Evolutionary conservation across 2,888 invertebrate species (phyloP).

Genomic region (Drosophila emarginata): DNA sequence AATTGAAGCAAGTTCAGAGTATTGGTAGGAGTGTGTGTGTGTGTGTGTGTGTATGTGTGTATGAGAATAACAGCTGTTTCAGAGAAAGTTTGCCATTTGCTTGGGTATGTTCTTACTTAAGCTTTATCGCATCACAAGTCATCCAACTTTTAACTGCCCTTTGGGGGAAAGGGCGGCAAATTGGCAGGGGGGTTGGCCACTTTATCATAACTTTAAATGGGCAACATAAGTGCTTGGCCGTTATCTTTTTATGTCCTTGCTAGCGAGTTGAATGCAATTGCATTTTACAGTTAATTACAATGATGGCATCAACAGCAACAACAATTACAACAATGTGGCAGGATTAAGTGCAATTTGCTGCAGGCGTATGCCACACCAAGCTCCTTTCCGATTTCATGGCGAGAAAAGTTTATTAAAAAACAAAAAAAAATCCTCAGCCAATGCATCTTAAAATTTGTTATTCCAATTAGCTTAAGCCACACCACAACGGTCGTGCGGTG

Average conservation of each 20-base stretch:
- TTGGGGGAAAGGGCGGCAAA: not conserved
- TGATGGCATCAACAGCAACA: conserved; percentile 12
- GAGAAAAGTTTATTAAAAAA: conserved; percentile 27
- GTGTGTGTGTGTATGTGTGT: not conserved
- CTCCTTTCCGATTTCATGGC: not conserved
- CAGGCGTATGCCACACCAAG: conserved; percentile 25
- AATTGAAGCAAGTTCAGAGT: conserved; percentile 59
- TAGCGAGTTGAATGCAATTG: conserved; percentile 40
- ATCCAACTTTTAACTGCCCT: conserved; percentile 18
- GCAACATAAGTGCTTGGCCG: conserved; percentile 35
- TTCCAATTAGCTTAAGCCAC: conserved; percentile 64
- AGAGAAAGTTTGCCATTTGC: not conserved
- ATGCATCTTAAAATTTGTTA: conserved; percentile 50
- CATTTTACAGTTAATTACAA: conserved; percentile 48
- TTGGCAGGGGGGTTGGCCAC: not conserved
- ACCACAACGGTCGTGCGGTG: conserved; percentile 35
- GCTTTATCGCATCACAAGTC: conserved; percentile 18
- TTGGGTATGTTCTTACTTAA: not conserved
- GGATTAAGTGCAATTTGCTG: conserved; percentile 27
- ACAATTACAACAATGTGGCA: conserved; percentile 29
- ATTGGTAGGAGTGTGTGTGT: too few species aligned
- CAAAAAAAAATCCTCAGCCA: conserved; percentile 21
- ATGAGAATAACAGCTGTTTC: conserved; percentile 44
- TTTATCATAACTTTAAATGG: conserved; percentile 48
- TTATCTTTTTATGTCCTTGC: conserved; percentile 49